phyloP scores from a whole-genome alignment of 2,888 invertebrate species.

The Noctuana brunneofusca region DNA sequence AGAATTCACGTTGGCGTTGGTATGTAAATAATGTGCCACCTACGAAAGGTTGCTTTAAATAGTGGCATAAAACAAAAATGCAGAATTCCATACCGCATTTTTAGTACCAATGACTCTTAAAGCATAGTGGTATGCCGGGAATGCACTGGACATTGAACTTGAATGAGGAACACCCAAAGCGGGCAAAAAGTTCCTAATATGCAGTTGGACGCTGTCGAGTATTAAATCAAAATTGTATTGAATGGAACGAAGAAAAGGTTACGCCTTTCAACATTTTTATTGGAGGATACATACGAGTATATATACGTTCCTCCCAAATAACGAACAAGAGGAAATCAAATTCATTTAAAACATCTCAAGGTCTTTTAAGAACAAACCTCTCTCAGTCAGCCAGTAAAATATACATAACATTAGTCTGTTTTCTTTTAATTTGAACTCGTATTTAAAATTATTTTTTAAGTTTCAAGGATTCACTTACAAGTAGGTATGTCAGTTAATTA shows the following conservation, averaged over 20 bases:
- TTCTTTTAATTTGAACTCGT: not conserved
- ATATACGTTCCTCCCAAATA: too few species aligned
- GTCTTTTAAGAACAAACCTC: too few species aligned
- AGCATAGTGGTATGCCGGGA: constrained; percentile 55
- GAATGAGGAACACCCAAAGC: constrained; percentile 41
- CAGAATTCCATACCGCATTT: constrained; percentile 65
- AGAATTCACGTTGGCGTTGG: constrained; percentile 5
- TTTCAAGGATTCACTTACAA: not conserved
- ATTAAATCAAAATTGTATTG: not conserved
- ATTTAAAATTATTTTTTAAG: not conserved
- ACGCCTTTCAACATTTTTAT: not conserved
- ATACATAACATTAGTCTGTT: not conserved
- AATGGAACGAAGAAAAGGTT: not conserved
- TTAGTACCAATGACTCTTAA: constrained; percentile 52
- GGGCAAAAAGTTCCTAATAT: constrained; percentile 17
- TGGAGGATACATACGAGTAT: too few species aligned
- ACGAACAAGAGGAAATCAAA: too few species aligned
- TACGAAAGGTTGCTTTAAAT: not conserved
- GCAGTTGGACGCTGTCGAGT: not conserved
- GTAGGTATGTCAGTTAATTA: not conserved
- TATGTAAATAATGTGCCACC: constrained; percentile 13
- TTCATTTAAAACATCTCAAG: too few species aligned
- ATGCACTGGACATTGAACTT: constrained; percentile 58
- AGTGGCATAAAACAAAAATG: constrained; percentile 1
- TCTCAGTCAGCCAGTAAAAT: not conserved